A percentile compares a stretch with the other conserved stretches of the same genome.
phyloP scores from a whole-genome alignment of 2,888 invertebrate species.

The Hyposoter dolosus region DNA sequence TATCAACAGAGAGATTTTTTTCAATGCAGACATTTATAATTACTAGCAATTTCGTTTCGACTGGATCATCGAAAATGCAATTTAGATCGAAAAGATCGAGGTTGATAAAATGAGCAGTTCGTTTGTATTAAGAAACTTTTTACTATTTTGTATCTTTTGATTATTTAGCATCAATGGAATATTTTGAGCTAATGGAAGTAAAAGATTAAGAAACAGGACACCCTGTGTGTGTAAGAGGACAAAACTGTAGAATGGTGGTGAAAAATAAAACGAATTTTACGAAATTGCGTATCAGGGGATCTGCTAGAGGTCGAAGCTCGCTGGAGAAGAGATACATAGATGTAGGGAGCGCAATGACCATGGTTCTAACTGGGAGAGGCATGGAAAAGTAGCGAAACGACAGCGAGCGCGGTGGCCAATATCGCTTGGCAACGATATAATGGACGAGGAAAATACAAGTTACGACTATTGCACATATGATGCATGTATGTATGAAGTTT shows the following conservation, averaged over 20 bases:
- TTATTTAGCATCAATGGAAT: not conserved
- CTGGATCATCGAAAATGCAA: not conserved
- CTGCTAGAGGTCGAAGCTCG: conserved; percentile 41
- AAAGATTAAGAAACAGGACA: conserved; percentile 18
- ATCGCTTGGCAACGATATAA: conserved; percentile 57
- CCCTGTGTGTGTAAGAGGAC: conserved; percentile 9
- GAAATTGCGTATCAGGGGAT: conserved; percentile 56
- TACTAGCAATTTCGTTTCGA: not conserved
- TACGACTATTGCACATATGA: conserved; percentile 8
- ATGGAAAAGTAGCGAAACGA: conserved; percentile 19
- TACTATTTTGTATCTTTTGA: no score
- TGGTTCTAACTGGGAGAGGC: not conserved
- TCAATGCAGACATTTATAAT: not conserved
- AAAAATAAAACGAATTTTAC: conserved; percentile 57
- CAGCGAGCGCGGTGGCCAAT: conserved; percentile 18
- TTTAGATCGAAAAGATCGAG: not conserved
- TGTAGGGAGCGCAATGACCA: not conserved
- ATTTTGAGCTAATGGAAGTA: not conserved
- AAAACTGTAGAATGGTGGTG: not conserved
- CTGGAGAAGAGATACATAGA: conserved; percentile 21
- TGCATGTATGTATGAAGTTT: not conserved
- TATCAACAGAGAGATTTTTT: not conserved
- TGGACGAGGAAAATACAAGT: conserved; percentile 4
- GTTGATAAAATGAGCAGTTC: not conserved
- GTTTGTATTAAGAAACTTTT: no score